Base-by-base conservation (phyloP, 2,113 vertebrate genomes). In the Microtus richardsoni region DNA sequence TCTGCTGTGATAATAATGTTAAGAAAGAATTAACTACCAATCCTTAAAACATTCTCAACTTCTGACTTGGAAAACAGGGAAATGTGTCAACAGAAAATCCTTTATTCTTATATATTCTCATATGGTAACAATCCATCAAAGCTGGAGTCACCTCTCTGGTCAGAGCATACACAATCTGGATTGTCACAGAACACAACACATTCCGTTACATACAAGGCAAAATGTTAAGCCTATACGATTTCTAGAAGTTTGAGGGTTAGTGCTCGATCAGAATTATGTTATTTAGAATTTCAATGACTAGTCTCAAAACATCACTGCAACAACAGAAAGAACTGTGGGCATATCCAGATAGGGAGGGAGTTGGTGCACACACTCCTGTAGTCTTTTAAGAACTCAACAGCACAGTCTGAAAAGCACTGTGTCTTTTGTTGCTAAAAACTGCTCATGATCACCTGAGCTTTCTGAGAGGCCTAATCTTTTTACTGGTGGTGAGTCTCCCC, bases 261-360 rank as follows among this genome's bases (percentile, higher is more conserved):
- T 8, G 52, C 44, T 90, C 68, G 60, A 92, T 93, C 54, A 79
- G 26, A 91, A 79, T 73, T n/a, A 68, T 52, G 73, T 86, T 44
- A 88, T 49, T 26, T 82, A 96, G 73, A 93, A 77, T 47, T 82
- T 87, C 36, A 82, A 36, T 12, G 74, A 95, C 60, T 54, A 49
- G 41, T 71, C 95, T 89, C 88, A 96, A 96, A 96, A 95, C 88
- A 86, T 62, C 68, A 91, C 22, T 68, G n/a, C 58, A 80, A 88
- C 28, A 88, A 84, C 39, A 95, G 44, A 85, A 58, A 94, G 71
- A 89, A 80, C 44, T 19, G 75, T 22, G 21, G 70, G 58, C 70
- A 39, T 19, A 47, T 33, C 33, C 58, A 58, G 19, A 58, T 36
- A 58, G 11, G 52, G 2, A 80, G 78, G 33, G 52, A 22, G 52